Evolutionary conservation across 2,113 vertebrate genomes (phyloP), one percentile per base, ranked within the genome.

Genomic region (Oryzias curvinotus): DNA sequence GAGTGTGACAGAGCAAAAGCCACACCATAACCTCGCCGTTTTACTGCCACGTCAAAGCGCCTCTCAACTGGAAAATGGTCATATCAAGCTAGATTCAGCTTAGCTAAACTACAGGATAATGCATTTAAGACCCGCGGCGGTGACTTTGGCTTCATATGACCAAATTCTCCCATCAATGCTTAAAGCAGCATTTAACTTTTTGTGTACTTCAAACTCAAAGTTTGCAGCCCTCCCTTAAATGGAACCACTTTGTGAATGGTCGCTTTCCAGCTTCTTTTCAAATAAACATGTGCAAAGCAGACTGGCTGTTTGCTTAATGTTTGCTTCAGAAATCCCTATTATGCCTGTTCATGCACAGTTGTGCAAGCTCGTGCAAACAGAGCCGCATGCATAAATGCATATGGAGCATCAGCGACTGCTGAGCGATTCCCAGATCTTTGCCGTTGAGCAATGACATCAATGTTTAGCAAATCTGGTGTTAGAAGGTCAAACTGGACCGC

Each of bases 401-500:
- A 18, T 50, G 36, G 10, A 30, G 43, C 25, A 61, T 50, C 49
- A 44, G 13, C 44, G 14, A 16, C 44, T 16, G 13, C 14, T 15
- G 1, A 16, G 45, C 7, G 16, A n/a, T 47, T 47, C n/a, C 45
- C 7, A 6, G 17, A n/a, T 6, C 16, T 63, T 30, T 23, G 12
- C 15, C 14, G 8, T 45, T 42, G 53, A 52, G 58, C 5, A 0
- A 42, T 75, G 80, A 80, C 70, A 65, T 84, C 70, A 48, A 68
- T 45, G 44, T 1, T 19, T 43, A 49, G 57, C 45, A 14, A 18
- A 16, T 62, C 12, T 23, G 44, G 23, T 62, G 68, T 83, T 73
- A 51, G 19, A 65, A 57, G 79, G 78, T 78, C 49, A 81, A 61
- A 71, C 58, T 42, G 26, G 55, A 64, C 23, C n/a, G 23, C n/a